Conservation (phyloP, 2,797 vertebrate species). For the Hyperoplus lanceolatus region DNA sequence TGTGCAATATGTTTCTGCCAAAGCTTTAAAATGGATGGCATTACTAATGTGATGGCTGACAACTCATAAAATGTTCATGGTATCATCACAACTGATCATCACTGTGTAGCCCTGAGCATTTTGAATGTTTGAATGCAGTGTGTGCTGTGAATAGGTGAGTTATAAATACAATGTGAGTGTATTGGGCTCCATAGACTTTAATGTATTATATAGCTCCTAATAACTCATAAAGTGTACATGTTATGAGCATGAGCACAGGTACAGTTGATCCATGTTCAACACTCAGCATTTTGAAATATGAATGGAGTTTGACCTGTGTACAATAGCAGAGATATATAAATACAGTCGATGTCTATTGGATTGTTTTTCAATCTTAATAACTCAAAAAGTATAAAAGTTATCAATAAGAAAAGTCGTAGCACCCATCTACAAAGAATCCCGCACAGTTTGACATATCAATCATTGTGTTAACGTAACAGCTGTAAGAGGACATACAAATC, state of each 20-base stretch:
- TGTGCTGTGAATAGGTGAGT: neutral
- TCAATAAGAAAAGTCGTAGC: conserved; percentile 73
- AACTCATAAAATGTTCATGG: neutral
- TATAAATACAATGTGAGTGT: conserved; percentile 18
- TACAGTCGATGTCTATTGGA: conserved; percentile 65
- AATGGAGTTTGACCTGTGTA: conserved; percentile 54
- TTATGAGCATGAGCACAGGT: conserved; percentile 37
- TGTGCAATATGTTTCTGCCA: neutral
- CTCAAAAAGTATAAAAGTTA: conserved; percentile 79
- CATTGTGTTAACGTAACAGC: conserved; percentile 37
- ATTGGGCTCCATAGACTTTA: conserved; percentile 66
- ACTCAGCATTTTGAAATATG: conserved; percentile 49
- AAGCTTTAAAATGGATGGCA: neutral
- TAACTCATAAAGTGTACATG: conserved; percentile 56
- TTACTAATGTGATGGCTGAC: neutral
- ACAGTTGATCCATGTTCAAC: conserved; percentile 51
- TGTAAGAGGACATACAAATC: conserved; percentile 44
- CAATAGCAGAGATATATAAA: conserved; percentile 72
- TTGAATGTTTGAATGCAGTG: neutral
- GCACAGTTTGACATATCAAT: conserved; percentile 41
- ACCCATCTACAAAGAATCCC: conserved; percentile 66
- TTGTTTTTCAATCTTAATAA: conserved; percentile 65
- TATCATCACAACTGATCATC: neutral
- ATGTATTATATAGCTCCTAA: conserved; percentile 55
- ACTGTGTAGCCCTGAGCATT: neutral